Evolutionary conservation across 2,113 vertebrate species (phyloP), one percentile per base, ranked within the genome.

Genomic region (Strix uralensis): DNA sequence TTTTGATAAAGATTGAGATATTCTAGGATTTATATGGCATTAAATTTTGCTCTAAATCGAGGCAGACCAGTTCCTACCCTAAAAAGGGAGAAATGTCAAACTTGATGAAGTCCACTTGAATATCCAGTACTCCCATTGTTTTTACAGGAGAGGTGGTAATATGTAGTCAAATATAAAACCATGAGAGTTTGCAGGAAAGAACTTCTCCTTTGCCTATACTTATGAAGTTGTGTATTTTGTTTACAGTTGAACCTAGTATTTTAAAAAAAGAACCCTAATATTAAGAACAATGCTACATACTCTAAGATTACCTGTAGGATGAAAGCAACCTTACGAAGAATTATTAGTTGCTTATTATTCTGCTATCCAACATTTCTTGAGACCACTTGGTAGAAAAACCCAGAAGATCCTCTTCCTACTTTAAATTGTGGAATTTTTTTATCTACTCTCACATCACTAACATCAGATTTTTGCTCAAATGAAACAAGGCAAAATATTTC

Each of bases 1-100:
- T 88, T 96, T 95, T 70, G 46, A 95, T 94, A 96, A 91, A 91
- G 32, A 44, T 25, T 94, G 58, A 95, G 62, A 89, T 74, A 88
- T 62, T 88, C 55, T 77, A 36, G 20, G 74, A 62, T 92, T 94
- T 88, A 92, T 52, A 74, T 8, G 23, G 55, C 69, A 94, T 58
- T 80, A 72, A 79, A 54, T 79, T 79, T 92, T 89, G 25, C 51
- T 92, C 46, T 81, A 79, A 89, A 92, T 85, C 25, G 1, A 88
- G 58, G 55, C 40, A 94, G 58, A 89, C 12, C 36, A 52, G 51
- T 65, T 85, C 62, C 34, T 73, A 79, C 15, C 17, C 42, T 75
- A 81, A 92, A 94, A 97, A 87, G 22, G 40, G 36, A 92, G 49
- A 75, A 92, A 95, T 30, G 32, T 40, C 44, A 75, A 79, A 61